These are phyloP conservation scores for Drosophila nasuta DNA, from an alignment of 1,140 invertebrate genomes.

Conservation along the genomic window DNA sequence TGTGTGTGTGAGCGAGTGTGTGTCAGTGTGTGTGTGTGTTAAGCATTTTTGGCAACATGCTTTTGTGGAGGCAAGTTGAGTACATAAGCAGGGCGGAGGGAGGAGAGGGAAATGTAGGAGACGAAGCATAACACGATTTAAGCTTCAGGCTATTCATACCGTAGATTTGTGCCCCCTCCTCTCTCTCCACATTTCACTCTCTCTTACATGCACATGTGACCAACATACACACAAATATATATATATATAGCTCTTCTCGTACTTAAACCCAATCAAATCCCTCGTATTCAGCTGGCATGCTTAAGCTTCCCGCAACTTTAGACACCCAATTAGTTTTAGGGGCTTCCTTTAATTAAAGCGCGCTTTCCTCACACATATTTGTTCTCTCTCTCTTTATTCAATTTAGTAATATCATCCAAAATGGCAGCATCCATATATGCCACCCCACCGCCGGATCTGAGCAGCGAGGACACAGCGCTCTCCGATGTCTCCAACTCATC, in stretches of 20 bases:
- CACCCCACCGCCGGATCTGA: slow-evolving; percentile 85
- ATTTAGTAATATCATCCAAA: slow-evolving; percentile 83
- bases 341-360: slow-evolving; percentile 70
- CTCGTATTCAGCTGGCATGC: slow-evolving; percentile 45
- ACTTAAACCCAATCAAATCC: slow-evolving; percentile 35
- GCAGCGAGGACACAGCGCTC: slow-evolving; percentile 84
- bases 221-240: slow-evolving; percentile 17
- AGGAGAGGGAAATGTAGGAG: background rate
- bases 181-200: background rate
- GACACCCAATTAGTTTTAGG: slow-evolving; percentile 55
- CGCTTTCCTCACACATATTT: slow-evolving; percentile 21
- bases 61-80: slow-evolving; percentile 59
- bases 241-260: slow-evolving; percentile 20
- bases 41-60: slow-evolving; percentile 73
- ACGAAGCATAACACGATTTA: slow-evolving; percentile 61
- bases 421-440: slow-evolving; percentile 85
- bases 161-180: slow-evolving; percentile 2
- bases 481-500: slow-evolving; percentile 85
- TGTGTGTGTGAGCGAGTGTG: slow-evolving; percentile 50
- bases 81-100: slow-evolving; percentile 11
- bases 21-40: slow-evolving; percentile 34
- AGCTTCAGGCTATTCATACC: slow-evolving; percentile 56
- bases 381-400: slow-evolving; percentile 7
- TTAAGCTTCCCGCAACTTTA: slow-evolving; percentile 57
- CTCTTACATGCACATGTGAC: slow-evolving; percentile 26